Conservation (phyloP, 2,113 vertebrate genomes). For the Anoplopoma fimbria region DNA sequence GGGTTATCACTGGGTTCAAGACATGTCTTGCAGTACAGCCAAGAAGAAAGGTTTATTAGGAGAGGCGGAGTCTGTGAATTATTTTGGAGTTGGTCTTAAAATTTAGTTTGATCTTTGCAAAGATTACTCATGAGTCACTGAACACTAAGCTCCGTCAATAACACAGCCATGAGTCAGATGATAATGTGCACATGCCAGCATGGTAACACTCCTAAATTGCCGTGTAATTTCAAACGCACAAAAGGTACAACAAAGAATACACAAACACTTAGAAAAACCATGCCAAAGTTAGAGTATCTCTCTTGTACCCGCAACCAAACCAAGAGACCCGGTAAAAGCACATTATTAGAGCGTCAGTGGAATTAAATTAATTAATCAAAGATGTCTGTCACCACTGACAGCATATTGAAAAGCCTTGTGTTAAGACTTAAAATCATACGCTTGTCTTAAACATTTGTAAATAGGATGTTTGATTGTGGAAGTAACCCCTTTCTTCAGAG, state of each 20-base stretch:
- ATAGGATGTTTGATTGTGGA: neutral
- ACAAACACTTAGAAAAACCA: neutral
- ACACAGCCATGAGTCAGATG: conserved; percentile 65
- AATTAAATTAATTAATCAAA: neutral
- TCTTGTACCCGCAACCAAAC: neutral
- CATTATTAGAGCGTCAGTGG: neutral
- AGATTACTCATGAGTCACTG: conserved; percentile 59
- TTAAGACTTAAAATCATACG: neutral
- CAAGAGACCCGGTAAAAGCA: neutral
- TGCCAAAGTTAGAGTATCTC: neutral
- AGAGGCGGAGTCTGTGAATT: conserved; percentile 12
- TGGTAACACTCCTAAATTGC: conserved; percentile 39
- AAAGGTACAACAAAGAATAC: conserved; percentile 6
- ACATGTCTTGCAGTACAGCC: neutral
- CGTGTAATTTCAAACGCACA: conserved; percentile 32
- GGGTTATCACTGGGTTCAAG: neutral
- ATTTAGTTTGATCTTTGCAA: conserved; percentile 35
- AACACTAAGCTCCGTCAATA: conserved; percentile 59
- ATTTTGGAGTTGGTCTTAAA: conserved; percentile 40
- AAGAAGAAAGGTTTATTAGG: conserved; percentile 14
- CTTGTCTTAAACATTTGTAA: neutral
- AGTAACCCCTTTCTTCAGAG: neutral
- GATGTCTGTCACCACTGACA: neutral
- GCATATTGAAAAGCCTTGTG: neutral
- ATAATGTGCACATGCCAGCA: conserved; percentile 46